Percentiles rank a stretch among this genome's conserved stretches.
phyloP scores from a whole-genome alignment of 2,113 vertebrate genomes.

The Nannospalax galili region DNA sequence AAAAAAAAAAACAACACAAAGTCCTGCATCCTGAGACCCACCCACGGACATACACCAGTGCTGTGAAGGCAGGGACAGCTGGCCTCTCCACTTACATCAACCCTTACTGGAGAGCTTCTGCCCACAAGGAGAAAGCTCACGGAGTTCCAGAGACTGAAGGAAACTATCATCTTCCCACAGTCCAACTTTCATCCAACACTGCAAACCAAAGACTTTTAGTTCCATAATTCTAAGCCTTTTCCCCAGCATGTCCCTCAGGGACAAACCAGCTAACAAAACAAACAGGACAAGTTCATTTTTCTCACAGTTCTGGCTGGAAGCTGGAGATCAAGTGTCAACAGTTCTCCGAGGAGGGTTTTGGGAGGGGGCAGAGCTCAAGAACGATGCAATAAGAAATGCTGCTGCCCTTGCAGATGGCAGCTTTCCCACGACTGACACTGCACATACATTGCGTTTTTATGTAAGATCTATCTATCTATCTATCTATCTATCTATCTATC shows the following conservation, averaged over 20 bases:
- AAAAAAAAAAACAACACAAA: neutral
- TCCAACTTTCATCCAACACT: neutral
- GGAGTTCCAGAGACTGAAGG: neutral
- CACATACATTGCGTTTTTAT: neutral
- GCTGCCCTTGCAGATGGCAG: neutral
- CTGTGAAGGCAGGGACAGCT: neutral
- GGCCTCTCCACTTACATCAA: neutral
- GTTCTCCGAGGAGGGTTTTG: neutral
- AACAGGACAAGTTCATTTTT: neutral
- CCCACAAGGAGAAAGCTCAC: neutral
- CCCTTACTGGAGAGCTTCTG: neutral
- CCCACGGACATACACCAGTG: neutral
- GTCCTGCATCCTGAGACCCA: neutral
- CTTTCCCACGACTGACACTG: neutral
- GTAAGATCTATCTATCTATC: too few species aligned
- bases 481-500: neutral
- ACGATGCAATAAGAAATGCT: neutral
- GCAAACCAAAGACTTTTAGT: neutral
- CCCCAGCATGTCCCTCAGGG: rapidly evolving
- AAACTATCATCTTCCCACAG: neutral
- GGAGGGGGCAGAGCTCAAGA: neutral
- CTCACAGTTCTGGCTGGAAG: neutral
- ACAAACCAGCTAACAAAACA: neutral
- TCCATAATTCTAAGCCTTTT: neutral
- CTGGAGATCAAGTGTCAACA: neutral